Evolutionary conservation across 2,113 vertebrate species (phyloP).

Genomic region (Clarias macrocephalus): DNA sequence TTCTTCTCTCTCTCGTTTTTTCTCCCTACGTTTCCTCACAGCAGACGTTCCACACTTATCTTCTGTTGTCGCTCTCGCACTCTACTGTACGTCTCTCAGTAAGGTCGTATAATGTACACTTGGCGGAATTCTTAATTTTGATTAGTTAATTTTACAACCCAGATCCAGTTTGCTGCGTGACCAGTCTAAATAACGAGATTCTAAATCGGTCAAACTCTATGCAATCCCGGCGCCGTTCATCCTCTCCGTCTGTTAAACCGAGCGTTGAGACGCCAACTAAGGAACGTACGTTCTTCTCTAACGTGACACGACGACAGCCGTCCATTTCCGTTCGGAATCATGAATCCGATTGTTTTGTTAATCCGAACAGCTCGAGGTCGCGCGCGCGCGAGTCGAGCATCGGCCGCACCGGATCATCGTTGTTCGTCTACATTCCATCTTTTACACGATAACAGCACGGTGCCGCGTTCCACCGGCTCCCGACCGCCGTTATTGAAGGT

Average conservation of each 20-base stretch:
- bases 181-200: constrained; percentile 61
- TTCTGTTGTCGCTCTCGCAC: background rate
- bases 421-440: background rate
- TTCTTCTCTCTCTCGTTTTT: background rate
- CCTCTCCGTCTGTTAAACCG: constrained; percentile 11
- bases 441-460: background rate
- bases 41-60: background rate
- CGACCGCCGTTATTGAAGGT: constrained; percentile 37
- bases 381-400: background rate
- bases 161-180: constrained; percentile 46
- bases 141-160: constrained; percentile 30
- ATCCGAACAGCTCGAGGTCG: constrained; percentile 5
- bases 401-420: background rate
- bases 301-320: too few relatives aligned
- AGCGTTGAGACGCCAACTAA: constrained; percentile 9
- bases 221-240: constrained; percentile 65
- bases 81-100: background rate
- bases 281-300: constrained; percentile 29
- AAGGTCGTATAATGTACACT: constrained; percentile 6
- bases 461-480: background rate
- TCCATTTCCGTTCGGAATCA: too few relatives aligned
- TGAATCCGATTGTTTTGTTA: background rate
- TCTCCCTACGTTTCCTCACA: background rate
- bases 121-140: background rate
- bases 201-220: constrained; percentile 63